phyloP scores from a whole-genome alignment of 2,888 invertebrate genomes.

The Mythimna lalbum region DNA sequence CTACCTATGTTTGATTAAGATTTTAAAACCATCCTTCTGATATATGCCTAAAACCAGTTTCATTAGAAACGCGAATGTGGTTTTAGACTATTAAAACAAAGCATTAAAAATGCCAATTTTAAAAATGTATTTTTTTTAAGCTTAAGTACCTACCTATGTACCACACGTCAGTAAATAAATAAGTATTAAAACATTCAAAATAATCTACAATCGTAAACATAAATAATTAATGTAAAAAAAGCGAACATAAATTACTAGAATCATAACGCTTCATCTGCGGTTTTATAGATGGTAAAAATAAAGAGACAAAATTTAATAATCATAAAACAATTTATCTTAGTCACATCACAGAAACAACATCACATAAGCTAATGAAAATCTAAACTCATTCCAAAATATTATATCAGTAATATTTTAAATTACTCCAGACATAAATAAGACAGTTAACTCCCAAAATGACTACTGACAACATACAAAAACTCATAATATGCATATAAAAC shows the following conservation, averaged over 20 bases:
- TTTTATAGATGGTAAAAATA: slow-evolving; percentile 19
- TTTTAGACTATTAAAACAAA: no score
- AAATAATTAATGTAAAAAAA: neutral
- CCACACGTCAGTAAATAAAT: no score
- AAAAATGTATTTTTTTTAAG: no score
- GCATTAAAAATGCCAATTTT: no score
- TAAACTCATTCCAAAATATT: slow-evolving; percentile 10
- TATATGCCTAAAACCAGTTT: no score
- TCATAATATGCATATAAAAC: slow-evolving; percentile 57
- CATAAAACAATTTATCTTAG: slow-evolving; percentile 19
- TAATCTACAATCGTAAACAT: neutral
- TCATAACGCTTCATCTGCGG: neutral
- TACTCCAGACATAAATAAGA: slow-evolving; percentile 40
- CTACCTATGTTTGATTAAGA: no score
- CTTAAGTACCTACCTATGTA: no score
- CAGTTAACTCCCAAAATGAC: slow-evolving; percentile 23
- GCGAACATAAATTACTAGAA: neutral
- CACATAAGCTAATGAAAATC: neutral
- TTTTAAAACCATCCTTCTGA: no score
- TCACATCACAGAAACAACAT: neutral
- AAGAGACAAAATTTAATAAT: neutral
- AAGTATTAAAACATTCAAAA: no score
- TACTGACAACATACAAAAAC: slow-evolving; percentile 33
- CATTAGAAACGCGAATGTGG: no score
- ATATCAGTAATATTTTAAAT: slow-evolving; percentile 35